A percentile compares a stretch with the other conserved stretches of the same genome.
phyloP scores from a whole-genome alignment of 2,113 vertebrate genomes.

The Entelurus aequoreus region DNA sequence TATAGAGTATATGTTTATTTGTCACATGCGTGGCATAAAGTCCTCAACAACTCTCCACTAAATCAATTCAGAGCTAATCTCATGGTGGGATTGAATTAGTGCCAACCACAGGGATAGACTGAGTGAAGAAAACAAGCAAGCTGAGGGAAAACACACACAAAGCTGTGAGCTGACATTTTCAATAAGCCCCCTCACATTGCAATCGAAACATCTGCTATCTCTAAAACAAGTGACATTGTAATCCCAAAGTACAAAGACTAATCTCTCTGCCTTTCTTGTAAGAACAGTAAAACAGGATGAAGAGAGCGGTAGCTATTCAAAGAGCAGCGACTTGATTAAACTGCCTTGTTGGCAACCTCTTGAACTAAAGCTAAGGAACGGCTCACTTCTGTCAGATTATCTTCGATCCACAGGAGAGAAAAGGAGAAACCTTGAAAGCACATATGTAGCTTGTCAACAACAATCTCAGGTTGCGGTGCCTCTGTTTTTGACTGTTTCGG shows the following conservation, averaged over 20 bases:
- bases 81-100: slow-evolving; percentile 61
- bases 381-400: slow-evolving; percentile 27
- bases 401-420: slow-evolving; percentile 29
- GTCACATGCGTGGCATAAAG: slow-evolving; percentile 40
- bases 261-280: slow-evolving; percentile 57
- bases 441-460: slow-evolving; percentile 54
- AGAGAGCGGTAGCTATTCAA: slow-evolving; percentile 61
- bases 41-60: slow-evolving; percentile 48
- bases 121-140: slow-evolving; percentile 49
- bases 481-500: slow-evolving; percentile 72
- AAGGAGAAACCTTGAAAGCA: slow-evolving; percentile 67
- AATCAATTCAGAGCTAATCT: slow-evolving; percentile 63
- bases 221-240: slow-evolving; percentile 78
- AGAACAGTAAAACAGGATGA: slow-evolving; percentile 62
- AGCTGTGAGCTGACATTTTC: slow-evolving; percentile 70
- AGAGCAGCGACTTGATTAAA: slow-evolving; percentile 61
- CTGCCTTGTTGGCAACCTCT: slow-evolving; percentile 73
- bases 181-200: slow-evolving; percentile 68
- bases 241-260: slow-evolving; percentile 74
- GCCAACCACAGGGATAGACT: slow-evolving; percentile 52
- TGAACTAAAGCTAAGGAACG: slow-evolving; percentile 62
- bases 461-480: slow-evolving; percentile 74
- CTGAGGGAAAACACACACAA: slow-evolving; percentile 55
- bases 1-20: slow-evolving; percentile 59
- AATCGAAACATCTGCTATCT: slow-evolving; percentile 79